Base-by-base conservation (phyloP, 2,888 invertebrate species). In the Tetheella fluctuosa region DNA sequence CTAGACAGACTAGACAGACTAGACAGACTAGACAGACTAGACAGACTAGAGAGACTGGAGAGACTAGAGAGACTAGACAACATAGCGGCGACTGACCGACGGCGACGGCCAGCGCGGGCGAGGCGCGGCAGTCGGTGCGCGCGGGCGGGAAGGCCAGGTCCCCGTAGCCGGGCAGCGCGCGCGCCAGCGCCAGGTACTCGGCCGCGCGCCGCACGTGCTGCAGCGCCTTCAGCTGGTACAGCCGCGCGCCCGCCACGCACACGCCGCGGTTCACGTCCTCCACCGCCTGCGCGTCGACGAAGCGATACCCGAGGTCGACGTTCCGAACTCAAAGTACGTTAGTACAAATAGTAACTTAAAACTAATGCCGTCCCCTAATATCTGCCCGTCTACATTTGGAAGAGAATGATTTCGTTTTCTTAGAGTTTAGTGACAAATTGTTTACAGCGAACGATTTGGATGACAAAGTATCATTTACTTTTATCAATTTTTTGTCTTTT, bases 191-290 rank as follows among this genome's bases (percentile, higher is more conserved):
- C 65, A 99, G 94, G 90, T 98, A 98, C 96, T 97, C 88, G 95
- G 85, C 90, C 67, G 97, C 97, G 77, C 98, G 96, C 0, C 83
- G 71, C 67, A 97, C 95, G 83, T 98, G 76, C 88, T 99, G 99
- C 60, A 99, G 94, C 37, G 99, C 98, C 93, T 99, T 99, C 65
- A 99, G 94, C 88, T 99, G 99, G 91, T 99, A 99, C 23, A 99
- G 94, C 54, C 98, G 95, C 73, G 98, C 97, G 59, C 97, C 97
- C 15, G 99, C 97, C 65, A 95, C 95, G 75, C 99, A 97, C 83
- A 97, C 97, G 63, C 98, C 98, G 75, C 98, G 95, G 91, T 98
- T 98, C 63, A 99, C 98, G 86, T 98, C 98, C 81, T 99, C 98
- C 13, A 99, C 97, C 0, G 98, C 97, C 95, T 95, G 77, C 2